These are phyloP conservation scores for Hirtodrosophila alboralis DNA, from an alignment of 2,888 invertebrate species.

Conservation along the genomic window DNA sequence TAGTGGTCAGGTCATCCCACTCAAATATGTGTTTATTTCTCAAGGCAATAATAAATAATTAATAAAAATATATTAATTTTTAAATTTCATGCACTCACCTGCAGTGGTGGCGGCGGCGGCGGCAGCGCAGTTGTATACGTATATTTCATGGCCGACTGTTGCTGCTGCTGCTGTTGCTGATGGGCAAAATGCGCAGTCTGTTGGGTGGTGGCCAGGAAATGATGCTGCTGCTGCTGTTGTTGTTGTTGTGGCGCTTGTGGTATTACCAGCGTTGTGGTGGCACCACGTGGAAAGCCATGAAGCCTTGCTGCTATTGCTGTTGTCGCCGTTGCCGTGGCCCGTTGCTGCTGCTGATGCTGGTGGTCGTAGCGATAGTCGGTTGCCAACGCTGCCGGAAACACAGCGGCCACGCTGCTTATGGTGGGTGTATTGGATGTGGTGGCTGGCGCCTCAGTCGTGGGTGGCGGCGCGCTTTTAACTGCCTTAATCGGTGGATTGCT, in stretches of 20 bases:
- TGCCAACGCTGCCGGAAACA: constrained; percentile 56
- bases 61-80: too few relatives aligned
- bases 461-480: constrained; percentile 64
- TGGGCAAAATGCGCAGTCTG: constrained; percentile 47
- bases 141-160: constrained; percentile 72
- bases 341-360: constrained; percentile 46
- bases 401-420: constrained; percentile 56
- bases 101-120: constrained; percentile 80
- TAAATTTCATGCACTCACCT: constrained; percentile 73
- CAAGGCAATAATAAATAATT: too few relatives aligned
- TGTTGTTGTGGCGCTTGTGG: constrained; percentile 64
- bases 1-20: too few relatives aligned
- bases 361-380: constrained; percentile 66
- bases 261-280: constrained; percentile 54
- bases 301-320: constrained; percentile 38
- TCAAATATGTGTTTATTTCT: too few relatives aligned
- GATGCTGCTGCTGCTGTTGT: constrained; percentile 48
- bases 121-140: constrained; percentile 74
- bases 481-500: constrained; percentile 73
- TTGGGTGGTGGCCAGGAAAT: constrained; percentile 53
- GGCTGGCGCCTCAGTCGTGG: constrained; percentile 71
- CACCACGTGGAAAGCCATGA: constrained; percentile 54
- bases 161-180: constrained; percentile 47
- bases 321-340: constrained; percentile 10
- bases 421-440: constrained; percentile 69